These are phyloP conservation scores for Sus cebifrons DNA, from an alignment of 2,797 vertebrate genomes.

Conservation along the genomic window DNA sequence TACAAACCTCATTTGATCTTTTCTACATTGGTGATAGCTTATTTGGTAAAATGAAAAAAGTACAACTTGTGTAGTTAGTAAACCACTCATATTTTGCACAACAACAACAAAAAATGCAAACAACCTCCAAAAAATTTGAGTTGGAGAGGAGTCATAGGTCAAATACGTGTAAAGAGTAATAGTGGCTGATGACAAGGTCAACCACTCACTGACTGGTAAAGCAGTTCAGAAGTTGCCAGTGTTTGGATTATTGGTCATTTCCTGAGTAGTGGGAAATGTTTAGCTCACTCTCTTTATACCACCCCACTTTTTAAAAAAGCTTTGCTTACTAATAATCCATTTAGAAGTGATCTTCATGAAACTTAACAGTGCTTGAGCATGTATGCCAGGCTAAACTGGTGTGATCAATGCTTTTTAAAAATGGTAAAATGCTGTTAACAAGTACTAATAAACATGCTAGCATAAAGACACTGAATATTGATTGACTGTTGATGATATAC, in stretches of 20 bases:
- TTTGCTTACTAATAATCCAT: background rate
- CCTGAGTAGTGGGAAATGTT: conserved; percentile 28
- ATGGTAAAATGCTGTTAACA: background rate
- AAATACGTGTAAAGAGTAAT: background rate
- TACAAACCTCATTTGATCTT: background rate
- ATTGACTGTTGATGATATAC: background rate
- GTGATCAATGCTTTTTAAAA: background rate
- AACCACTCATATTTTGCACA: conserved; percentile 42
- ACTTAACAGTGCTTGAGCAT: background rate
- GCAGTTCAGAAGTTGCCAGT: background rate
- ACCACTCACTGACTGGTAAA: background rate
- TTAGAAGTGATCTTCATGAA: background rate
- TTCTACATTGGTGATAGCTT: background rate
- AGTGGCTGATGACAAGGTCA: background rate
- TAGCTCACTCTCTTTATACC: background rate
- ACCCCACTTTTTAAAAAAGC: background rate
- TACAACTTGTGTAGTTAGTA: background rate
- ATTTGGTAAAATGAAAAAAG: background rate
- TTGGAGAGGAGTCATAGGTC: background rate
- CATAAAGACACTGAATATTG: background rate
- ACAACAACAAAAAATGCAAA: background rate
- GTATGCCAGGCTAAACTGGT: background rate
- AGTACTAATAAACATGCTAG: background rate
- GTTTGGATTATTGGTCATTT: conserved; percentile 56
- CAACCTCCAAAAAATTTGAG: background rate